Evolutionary conservation across 2,888 invertebrate species (phyloP).

Genomic region (Nomada ruficornis): DNA sequence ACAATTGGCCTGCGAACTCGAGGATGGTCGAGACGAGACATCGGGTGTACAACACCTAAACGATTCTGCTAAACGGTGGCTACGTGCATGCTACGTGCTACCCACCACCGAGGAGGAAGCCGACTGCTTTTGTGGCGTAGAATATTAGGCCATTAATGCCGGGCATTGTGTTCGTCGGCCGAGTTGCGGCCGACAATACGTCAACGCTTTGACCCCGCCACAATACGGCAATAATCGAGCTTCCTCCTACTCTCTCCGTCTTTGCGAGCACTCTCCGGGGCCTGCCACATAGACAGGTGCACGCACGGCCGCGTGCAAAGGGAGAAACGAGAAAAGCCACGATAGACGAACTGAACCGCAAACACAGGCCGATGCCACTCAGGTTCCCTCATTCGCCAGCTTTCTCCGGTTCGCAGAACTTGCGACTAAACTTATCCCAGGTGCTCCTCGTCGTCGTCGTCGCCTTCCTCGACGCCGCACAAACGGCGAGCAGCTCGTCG

Average conservation of each 20-base stretch:
- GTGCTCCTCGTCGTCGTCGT: not conserved
- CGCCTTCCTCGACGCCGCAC: not conserved
- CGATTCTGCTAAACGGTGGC: conserved; percentile 57
- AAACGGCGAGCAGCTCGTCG: not conserved
- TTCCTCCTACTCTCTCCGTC: conserved; percentile 69
- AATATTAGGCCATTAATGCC: conserved; percentile 75
- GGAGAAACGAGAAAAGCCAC: not conserved
- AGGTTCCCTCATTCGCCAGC: not conserved
- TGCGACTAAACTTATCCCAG: conserved; percentile 27
- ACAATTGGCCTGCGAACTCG: not conserved
- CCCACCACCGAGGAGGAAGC: conserved; percentile 59
- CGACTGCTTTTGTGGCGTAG: conserved; percentile 68
- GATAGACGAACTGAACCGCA: conserved; percentile 43
- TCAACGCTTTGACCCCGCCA: conserved; percentile 75
- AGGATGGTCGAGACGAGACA: conserved; percentile 2
- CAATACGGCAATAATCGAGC: conserved; percentile 76
- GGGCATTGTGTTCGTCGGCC: conserved; percentile 67
- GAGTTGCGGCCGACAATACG: conserved; percentile 71
- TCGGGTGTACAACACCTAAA: conserved; percentile 31
- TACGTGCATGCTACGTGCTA: too few relatives aligned
- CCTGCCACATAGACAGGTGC: conserved; percentile 6
- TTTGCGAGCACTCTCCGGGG: conserved; percentile 53
- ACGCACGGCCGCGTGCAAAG: conserved; percentile 16
- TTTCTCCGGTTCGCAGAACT: conserved; percentile 18
- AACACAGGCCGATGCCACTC: conserved; percentile 33